Evolutionary conservation across 1,140 invertebrate genomes (phyloP).

Genomic region (Magallana ariakensis): DNA sequence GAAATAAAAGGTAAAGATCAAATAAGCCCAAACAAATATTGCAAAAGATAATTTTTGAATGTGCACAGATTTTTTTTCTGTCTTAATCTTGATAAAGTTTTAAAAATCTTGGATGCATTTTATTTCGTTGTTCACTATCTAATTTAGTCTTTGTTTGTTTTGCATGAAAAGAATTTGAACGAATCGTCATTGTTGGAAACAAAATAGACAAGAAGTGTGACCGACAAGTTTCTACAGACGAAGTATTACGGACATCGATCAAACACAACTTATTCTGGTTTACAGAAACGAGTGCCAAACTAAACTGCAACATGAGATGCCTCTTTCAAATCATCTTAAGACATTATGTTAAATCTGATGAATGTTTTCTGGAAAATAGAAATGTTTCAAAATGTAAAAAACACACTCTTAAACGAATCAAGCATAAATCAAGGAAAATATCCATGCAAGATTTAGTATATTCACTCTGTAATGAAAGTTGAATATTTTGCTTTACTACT

Average conservation of each 20-base stretch:
- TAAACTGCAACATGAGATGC: constrained; percentile 45
- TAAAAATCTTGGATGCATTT: no score
- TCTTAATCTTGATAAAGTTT: no score
- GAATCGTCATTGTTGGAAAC: constrained; percentile 58
- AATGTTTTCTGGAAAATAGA: background rate
- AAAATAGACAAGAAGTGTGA: constrained; percentile 44
- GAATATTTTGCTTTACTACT: no score
- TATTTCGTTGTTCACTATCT: background rate
- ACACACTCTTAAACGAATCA: background rate
- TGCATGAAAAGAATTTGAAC: constrained; percentile 28
- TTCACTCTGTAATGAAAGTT: no score
- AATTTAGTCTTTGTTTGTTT: background rate
- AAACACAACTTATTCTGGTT: constrained; percentile 29
- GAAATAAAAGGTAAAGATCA: constrained; percentile 47
- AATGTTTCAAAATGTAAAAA: background rate
- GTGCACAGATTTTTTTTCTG: no score
- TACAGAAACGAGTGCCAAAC: constrained; percentile 48
- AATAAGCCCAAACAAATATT: no score
- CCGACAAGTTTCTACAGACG: constrained; percentile 39
- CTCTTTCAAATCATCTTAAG: constrained; percentile 43
- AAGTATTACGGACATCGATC: background rate
- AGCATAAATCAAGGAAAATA: background rate
- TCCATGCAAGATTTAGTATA: no score
- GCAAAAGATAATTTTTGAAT: no score
- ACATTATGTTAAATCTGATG: constrained; percentile 10